Conservation (phyloP, 2,113 vertebrate genomes). For the Cygnus buccinator region DNA sequence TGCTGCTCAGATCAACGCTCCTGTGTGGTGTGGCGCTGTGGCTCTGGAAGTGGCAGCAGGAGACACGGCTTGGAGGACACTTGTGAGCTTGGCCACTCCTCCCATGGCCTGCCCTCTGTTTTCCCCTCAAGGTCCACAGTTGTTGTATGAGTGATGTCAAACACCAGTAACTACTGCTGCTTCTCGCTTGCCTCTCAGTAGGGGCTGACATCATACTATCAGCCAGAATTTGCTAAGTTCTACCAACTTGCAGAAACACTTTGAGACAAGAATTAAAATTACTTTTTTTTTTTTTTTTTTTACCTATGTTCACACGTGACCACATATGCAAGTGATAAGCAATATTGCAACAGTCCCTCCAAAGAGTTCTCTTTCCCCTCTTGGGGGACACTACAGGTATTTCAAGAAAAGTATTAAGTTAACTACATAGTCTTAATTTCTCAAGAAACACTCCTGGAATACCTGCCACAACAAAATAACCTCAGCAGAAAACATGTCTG, state of each 20-base stretch:
- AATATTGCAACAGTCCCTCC: background rate
- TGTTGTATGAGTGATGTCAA: background rate
- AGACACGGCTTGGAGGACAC: background rate
- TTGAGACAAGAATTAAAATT: background rate
- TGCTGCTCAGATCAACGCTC: background rate
- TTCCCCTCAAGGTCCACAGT: background rate
- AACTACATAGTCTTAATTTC: background rate
- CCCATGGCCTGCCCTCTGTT: background rate
- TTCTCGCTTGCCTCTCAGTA: background rate
- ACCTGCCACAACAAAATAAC: background rate
- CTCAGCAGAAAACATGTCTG: background rate
- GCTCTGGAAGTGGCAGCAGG: background rate
- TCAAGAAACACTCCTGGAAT: background rate
- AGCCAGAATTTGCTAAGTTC: background rate
- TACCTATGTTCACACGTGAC: background rate
- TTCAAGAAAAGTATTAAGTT: background rate
- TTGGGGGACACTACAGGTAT: rapidly evolving
- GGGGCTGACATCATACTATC: background rate
- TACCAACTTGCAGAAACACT: background rate
- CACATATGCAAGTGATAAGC: rapidly evolving
- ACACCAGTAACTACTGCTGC: background rate
- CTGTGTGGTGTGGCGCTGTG: background rate
- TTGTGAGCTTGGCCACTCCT: background rate
- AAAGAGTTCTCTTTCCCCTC: background rate
- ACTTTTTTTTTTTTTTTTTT: background rate